Conservation (phyloP, 2,113 vertebrate species). For the Hypanus sabinus region DNA sequence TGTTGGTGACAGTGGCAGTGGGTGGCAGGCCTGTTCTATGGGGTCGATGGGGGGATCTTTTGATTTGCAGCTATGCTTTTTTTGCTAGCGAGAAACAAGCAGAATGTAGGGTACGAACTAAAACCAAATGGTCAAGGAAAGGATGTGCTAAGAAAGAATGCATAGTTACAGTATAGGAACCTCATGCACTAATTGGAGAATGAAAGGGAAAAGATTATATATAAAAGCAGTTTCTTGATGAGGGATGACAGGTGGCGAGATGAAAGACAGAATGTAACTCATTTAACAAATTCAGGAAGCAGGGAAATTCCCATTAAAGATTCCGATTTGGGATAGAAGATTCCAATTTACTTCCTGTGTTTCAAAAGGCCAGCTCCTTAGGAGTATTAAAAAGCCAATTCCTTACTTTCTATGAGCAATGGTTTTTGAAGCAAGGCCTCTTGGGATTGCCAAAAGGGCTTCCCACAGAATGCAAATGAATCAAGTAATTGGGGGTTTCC, state of each 20-base stretch:
- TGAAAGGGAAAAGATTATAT: background rate
- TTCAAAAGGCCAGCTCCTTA: background rate
- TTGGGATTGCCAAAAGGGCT: background rate
- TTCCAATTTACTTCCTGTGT: background rate
- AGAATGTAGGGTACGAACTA: background rate
- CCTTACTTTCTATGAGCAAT: background rate
- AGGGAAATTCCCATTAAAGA: background rate
- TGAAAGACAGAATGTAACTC: background rate
- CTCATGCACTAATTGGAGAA: background rate
- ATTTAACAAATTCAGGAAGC: background rate
- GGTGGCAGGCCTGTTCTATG: background rate
- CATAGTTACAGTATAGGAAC: background rate
- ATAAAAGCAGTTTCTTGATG: background rate
- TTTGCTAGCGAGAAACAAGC: background rate
- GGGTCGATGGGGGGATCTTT: background rate
- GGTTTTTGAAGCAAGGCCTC: background rate
- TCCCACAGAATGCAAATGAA: background rate
- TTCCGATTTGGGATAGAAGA: background rate
- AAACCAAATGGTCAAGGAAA: background rate
- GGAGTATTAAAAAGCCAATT: background rate
- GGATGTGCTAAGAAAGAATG: background rate
- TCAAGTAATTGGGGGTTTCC: background rate
- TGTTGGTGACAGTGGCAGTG: background rate
- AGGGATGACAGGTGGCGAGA: background rate
- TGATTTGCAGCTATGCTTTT: no score